A percentile compares a stretch with the other conserved stretches of the same genome.
These are phyloP conservation scores for Heterohyrax brucei DNA, from an alignment of 2,797 vertebrate species.

Conservation along the genomic window DNA sequence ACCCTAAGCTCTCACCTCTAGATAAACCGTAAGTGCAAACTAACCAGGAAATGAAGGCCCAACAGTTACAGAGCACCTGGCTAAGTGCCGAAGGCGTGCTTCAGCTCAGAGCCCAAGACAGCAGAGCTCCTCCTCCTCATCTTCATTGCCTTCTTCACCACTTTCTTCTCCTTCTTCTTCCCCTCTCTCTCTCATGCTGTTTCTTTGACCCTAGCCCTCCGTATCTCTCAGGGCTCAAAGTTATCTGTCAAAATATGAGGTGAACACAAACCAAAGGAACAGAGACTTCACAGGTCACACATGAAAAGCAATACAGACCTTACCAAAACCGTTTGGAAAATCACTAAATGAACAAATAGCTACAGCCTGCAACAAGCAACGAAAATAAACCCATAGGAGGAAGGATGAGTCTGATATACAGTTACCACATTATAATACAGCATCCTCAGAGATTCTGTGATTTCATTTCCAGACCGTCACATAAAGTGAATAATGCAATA, in stretches of 20 bases:
- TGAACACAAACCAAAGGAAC: not conserved
- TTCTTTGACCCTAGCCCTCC: not conserved
- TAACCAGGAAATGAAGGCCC: not conserved
- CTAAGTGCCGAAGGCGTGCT: not conserved
- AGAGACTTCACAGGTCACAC: too few relatives aligned
- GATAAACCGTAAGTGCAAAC: too few relatives aligned
- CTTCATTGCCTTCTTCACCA: not conserved
- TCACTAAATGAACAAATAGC: too few relatives aligned
- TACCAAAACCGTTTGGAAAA: too few relatives aligned
- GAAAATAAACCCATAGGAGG: too few relatives aligned
- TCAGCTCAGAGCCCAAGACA: not conserved
- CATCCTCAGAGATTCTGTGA: too few relatives aligned
- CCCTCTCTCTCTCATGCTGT: not conserved
- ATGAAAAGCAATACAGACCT: not conserved
- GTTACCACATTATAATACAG: too few relatives aligned
- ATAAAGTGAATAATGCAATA: too few relatives aligned
- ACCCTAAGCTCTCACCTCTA: not conserved
- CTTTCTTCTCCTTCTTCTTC: too few relatives aligned
- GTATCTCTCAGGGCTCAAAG: not conserved
- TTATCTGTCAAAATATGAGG: not conserved
- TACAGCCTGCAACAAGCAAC: too few relatives aligned
- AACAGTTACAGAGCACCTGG: not conserved
- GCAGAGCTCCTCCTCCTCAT: not conserved
- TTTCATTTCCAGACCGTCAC: too few relatives aligned
- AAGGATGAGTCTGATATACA: too few relatives aligned